These are phyloP conservation scores for Zaprionus ornatus DNA, from an alignment of 1,140 invertebrate genomes.

Conservation along the genomic window DNA sequence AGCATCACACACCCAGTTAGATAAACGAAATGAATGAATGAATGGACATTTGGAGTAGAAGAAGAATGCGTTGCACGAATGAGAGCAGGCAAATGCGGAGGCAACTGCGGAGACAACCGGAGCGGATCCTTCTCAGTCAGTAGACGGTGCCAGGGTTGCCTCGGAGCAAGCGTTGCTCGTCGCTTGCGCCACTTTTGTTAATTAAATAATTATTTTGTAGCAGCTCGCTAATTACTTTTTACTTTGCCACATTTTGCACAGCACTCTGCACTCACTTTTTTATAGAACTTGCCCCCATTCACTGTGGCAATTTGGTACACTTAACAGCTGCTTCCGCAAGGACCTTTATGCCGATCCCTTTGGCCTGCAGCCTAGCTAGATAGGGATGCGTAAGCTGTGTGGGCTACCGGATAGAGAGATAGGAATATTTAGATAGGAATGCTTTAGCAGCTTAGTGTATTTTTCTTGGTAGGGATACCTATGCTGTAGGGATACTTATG, in stretches of 20 bases:
- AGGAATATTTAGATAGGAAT: background rate
- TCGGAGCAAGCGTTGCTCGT: background rate
- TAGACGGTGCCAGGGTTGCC: background rate
- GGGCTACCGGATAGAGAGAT: background rate
- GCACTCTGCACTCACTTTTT: constrained; percentile 17
- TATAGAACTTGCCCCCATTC: background rate
- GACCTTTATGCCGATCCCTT: too few relatives aligned
- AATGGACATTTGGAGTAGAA: constrained; percentile 66
- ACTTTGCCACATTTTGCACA: constrained; percentile 17
- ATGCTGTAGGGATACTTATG: too few relatives aligned
- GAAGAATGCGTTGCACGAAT: constrained; percentile 12
- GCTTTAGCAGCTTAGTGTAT: too few relatives aligned
- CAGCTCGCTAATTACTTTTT: constrained; percentile 77
- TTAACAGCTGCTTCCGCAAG: background rate
- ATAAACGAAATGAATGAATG: constrained; percentile 73
- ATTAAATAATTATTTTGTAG: constrained; percentile 83
- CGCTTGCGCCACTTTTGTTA: constrained; percentile 67
- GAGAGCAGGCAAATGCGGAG: background rate
- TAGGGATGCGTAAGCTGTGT: too few relatives aligned
- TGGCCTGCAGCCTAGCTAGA: too few relatives aligned
- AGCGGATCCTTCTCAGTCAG: background rate
- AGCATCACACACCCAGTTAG: constrained; percentile 49
- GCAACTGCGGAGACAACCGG: background rate
- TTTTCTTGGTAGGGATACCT: too few relatives aligned
- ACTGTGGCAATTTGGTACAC: constrained; percentile 1